Evolutionary conservation across 1,140 invertebrate genomes (phyloP).

Genomic region (Micrasema longulum): DNA sequence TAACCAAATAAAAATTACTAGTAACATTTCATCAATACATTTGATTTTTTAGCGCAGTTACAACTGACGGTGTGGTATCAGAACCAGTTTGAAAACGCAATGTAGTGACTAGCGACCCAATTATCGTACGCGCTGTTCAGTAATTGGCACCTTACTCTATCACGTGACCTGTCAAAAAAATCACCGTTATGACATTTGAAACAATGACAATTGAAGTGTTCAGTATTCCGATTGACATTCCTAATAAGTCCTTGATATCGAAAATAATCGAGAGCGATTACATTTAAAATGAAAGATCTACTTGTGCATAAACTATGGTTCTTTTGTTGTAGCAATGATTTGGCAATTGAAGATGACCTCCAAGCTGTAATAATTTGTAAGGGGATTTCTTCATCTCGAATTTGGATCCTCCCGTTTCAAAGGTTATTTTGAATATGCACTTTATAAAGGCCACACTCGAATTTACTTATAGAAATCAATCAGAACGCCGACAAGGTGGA

Average conservation of each 20-base stretch:
- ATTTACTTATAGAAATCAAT: not conserved
- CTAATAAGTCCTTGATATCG: slow-evolving; percentile 10
- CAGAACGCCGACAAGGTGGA: too few relatives aligned
- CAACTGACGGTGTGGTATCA: too few relatives aligned
- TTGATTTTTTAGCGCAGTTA: too few relatives aligned
- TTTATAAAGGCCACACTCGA: not conserved
- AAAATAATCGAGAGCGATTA: not conserved
- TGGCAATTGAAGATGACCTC: slow-evolving; percentile 19
- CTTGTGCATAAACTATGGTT: slow-evolving; percentile 7
- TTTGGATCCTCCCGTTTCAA: slow-evolving; percentile 5
- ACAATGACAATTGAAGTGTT: slow-evolving; percentile 18
- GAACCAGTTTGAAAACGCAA: too few relatives aligned
- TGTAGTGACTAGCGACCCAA: too few relatives aligned
- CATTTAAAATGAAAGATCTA: not conserved
- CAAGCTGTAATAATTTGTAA: not conserved
- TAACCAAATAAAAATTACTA: too few relatives aligned
- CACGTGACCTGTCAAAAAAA: slow-evolving; percentile 23
- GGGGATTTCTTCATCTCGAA: slow-evolving; percentile 3
- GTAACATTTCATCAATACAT: too few relatives aligned
- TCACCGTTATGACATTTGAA: slow-evolving; percentile 23
- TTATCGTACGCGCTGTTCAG: too few relatives aligned
- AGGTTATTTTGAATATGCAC: slow-evolving; percentile 12
- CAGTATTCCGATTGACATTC: too few relatives aligned
- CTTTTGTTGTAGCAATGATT: slow-evolving; percentile 22
- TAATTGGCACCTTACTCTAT: slow-evolving; percentile 7